Evolutionary conservation across 2,888 invertebrate genomes (phyloP).

Genomic region (Lepetodrilus schrolli): DNA sequence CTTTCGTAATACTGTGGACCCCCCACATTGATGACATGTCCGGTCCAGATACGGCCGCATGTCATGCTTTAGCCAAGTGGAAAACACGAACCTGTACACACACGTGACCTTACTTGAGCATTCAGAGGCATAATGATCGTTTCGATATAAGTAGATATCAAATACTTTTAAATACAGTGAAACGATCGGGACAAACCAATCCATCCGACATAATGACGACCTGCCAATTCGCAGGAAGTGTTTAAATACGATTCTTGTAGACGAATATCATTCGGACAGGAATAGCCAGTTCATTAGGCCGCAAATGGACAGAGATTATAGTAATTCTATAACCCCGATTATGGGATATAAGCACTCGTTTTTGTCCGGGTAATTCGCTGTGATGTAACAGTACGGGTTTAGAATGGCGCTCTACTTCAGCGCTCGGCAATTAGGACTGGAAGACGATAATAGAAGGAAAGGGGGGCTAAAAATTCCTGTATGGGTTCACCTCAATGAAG

Average conservation of each 20-base stretch:
- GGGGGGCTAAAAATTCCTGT: slow-evolving; percentile 14
- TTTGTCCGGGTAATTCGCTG: slow-evolving; percentile 16
- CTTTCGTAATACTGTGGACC: neutral
- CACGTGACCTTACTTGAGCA: neutral
- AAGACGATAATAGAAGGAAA: neutral
- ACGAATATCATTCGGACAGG: neutral
- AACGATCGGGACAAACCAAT: neutral
- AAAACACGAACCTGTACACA: neutral
- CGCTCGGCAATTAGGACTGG: neutral
- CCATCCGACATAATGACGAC: slow-evolving; percentile 14
- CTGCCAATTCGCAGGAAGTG: slow-evolving; percentile 15
- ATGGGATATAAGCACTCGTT: slow-evolving; percentile 21
- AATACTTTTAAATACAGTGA: neutral
- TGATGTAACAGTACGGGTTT: neutral
- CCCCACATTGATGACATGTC: slow-evolving; percentile 1
- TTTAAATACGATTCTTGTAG: slow-evolving; percentile 2
- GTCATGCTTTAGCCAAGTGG: neutral
- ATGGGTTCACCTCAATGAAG: neutral
- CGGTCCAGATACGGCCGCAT: neutral
- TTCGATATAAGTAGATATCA: slow-evolving; percentile 12
- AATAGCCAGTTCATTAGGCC: slow-evolving; percentile 20
- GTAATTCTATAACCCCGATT: slow-evolving; percentile 23
- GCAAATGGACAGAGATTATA: slow-evolving; percentile 1
- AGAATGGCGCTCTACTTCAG: neutral
- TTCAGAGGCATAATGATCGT: neutral